Conservation (phyloP, 1,140 invertebrate species). For the Aphelenchoides besseyi region DNA sequence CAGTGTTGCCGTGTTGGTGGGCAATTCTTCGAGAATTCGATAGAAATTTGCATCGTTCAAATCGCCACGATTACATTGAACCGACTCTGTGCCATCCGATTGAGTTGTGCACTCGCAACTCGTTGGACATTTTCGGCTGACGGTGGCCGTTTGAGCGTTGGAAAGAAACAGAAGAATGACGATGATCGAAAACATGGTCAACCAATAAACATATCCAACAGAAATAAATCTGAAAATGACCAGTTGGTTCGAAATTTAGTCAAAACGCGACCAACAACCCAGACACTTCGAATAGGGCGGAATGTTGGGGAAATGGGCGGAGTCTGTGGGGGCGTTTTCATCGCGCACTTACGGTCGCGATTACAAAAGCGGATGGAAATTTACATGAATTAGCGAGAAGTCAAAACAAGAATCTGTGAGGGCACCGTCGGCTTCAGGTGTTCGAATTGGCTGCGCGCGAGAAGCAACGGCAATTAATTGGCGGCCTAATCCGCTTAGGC, state of each 20-base stretch:
- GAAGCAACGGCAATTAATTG: background rate
- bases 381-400: background rate
- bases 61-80: conserved; percentile 48
- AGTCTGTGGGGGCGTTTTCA: no score
- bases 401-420: background rate
- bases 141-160: background rate
- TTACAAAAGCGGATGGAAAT: background rate
- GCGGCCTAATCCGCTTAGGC: background rate
- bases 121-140: background rate
- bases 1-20: conserved; percentile 36
- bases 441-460: background rate
- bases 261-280: no score
- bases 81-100: conserved; percentile 5
- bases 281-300: background rate
- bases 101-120: conserved; percentile 31
- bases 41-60: conserved; percentile 53
- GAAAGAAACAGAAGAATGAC: background rate
- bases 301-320: background rate
- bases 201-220: background rate
- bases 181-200: background rate
- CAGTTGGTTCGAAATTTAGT: no score
- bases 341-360: background rate
- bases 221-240: no score
- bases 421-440: background rate
- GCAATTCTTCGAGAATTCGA: conserved; percentile 46